Evolutionary conservation across 2,888 invertebrate species (phyloP).

Genomic region (Scaptomyza caliginosa): DNA sequence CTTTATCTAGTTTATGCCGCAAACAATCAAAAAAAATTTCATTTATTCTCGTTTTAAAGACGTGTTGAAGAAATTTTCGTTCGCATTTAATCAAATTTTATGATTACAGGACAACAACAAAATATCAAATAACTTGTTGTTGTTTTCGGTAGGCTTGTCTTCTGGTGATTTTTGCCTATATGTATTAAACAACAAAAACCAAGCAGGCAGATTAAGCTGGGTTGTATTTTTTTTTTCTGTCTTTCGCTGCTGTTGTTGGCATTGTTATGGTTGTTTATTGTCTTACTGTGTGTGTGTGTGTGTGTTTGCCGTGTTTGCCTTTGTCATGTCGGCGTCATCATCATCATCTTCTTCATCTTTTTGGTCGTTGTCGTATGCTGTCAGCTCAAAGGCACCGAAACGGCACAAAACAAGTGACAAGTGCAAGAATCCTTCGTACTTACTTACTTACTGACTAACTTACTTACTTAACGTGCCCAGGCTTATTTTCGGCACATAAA

Average conservation of each 20-base stretch:
- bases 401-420: conserved; percentile 50
- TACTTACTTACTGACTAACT: conserved; percentile 42
- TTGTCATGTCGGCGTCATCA: conserved; percentile 30
- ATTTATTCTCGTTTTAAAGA: not conserved
- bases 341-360: not conserved
- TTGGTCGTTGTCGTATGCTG: conserved; percentile 25
- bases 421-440: conserved; percentile 63
- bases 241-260: conserved; percentile 20
- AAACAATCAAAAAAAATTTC: not conserved
- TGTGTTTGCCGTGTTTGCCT: conserved; percentile 52
- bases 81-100: not conserved
- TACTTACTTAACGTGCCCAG: conserved; percentile 41
- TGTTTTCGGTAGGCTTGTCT: not conserved
- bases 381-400: conserved; percentile 41
- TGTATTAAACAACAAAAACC: conserved; percentile 27
- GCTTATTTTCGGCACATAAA: conserved; percentile 50
- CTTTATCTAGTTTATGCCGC: not conserved
- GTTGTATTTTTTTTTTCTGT: not conserved
- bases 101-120: conserved; percentile 1
- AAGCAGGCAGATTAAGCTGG: conserved; percentile 24
- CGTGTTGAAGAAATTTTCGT: not conserved
- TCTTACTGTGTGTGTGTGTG: conserved; percentile 55
- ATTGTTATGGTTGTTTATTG: conserved; percentile 60
- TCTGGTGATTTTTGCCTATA: not conserved
- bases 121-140: conserved; percentile 3